Percentiles rank a stretch among this genome's conserved stretches.
Evolutionary conservation across 2,888 invertebrate genomes (phyloP).

Genomic region (Xiphydria camelus): DNA sequence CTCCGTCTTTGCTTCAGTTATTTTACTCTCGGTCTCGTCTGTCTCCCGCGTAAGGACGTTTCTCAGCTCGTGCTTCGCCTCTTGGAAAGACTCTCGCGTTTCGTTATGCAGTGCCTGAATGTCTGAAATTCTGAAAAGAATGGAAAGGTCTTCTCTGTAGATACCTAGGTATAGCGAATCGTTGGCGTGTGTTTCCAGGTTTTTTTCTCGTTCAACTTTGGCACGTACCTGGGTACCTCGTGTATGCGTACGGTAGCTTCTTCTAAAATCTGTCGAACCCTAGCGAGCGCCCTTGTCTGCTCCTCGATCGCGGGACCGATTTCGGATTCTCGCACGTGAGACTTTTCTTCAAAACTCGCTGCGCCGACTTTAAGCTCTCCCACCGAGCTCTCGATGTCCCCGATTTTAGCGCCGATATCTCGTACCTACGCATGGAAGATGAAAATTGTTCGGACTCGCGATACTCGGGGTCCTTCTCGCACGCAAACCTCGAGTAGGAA

Average conservation of each 20-base stretch:
- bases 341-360: constrained; percentile 17
- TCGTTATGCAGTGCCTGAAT: constrained; percentile 65
- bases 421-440: constrained; percentile 29
- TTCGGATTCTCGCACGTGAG: constrained; percentile 21
- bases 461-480: neutral
- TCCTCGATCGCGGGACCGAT: constrained; percentile 31
- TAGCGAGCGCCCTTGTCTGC: constrained; percentile 34
- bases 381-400: constrained; percentile 33
- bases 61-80: constrained; percentile 60
- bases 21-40: constrained; percentile 59
- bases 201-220: too few relatives aligned
- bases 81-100: constrained; percentile 64
- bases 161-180: too few relatives aligned
- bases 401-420: constrained; percentile 32
- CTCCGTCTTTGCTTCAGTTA: constrained; percentile 62
- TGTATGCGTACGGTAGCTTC: constrained; percentile 37
- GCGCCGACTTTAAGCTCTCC: constrained; percentile 31
- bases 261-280: constrained; percentile 42
- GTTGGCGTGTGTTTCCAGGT: too few relatives aligned
- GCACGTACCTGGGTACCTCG: constrained; percentile 44
- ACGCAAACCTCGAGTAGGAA: too few relatives aligned
- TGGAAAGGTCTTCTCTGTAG: too few relatives aligned
- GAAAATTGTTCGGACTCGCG: neutral
- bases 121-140: constrained; percentile 52
- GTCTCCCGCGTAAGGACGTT: constrained; percentile 53